Evolutionary conservation across 1,140 invertebrate species (phyloP).

Genomic region (Hirudo medicinalis): DNA sequence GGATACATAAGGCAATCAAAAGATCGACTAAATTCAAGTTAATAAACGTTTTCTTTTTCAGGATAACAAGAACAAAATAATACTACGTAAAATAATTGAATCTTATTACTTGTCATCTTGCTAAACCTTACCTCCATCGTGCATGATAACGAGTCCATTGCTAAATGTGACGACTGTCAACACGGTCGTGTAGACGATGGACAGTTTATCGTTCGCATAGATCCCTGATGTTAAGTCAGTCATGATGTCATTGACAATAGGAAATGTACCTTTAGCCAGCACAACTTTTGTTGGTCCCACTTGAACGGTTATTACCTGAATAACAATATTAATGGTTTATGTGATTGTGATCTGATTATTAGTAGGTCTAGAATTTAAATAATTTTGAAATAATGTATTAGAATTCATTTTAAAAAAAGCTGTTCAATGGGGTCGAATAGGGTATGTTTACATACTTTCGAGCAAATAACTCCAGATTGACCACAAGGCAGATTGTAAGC

Average conservation of each 20-base stretch:
- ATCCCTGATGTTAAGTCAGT: conserved; percentile 6
- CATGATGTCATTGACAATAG: conserved; percentile 6
- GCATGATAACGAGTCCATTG: neutral
- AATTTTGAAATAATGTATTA: too few relatives aligned
- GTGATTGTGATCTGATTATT: too few relatives aligned
- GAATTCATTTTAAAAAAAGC: neutral
- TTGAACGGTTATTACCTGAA: neutral
- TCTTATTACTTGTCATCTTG: too few relatives aligned
- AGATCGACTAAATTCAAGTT: too few relatives aligned
- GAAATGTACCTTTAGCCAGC: neutral
- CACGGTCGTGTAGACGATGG: conserved; percentile 4
- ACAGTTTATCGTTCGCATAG: conserved; percentile 2
- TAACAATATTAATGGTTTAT: too few relatives aligned
- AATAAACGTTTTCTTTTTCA: neutral
- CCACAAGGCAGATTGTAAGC: conserved; percentile 1
- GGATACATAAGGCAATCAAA: too few relatives aligned
- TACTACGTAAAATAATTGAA: too few relatives aligned
- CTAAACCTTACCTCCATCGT: conserved; percentile 1
- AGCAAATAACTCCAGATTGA: conserved; percentile 13
- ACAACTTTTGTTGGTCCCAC: neutral
- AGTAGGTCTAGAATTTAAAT: too few relatives aligned
- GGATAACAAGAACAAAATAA: too few relatives aligned
- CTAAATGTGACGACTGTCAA: neutral
- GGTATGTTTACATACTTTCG: neutral
- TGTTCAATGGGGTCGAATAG: neutral